Evolutionary conservation across 2,113 vertebrate genomes (phyloP).

Genomic region (Panurus biarmicus): DNA sequence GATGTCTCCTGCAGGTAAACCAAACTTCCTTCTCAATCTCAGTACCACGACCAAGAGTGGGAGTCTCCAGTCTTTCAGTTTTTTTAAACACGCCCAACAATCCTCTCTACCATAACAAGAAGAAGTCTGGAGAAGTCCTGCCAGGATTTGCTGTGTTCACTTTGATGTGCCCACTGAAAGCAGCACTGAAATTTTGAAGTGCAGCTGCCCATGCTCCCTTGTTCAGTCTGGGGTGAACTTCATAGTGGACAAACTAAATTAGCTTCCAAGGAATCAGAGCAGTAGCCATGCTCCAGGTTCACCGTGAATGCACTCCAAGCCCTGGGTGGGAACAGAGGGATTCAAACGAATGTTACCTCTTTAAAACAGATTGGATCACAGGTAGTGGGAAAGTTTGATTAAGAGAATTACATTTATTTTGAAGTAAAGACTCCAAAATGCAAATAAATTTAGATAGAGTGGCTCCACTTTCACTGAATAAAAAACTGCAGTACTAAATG

Average conservation of each 20-base stretch:
- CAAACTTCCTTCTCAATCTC: background rate
- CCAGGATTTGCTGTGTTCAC: background rate
- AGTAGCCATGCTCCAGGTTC: background rate
- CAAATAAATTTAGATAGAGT: background rate
- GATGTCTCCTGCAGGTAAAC: background rate
- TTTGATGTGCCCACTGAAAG: background rate
- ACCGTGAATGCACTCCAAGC: background rate
- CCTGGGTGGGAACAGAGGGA: background rate
- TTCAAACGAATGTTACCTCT: background rate
- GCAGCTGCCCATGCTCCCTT: background rate
- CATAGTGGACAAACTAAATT: background rate
- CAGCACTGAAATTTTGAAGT: background rate
- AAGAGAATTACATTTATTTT: background rate
- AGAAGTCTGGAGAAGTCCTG: background rate
- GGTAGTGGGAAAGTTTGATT: background rate
- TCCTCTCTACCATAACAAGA: background rate
- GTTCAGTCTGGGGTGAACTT: background rate
- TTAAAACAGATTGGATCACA: background rate
- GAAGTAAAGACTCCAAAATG: background rate
- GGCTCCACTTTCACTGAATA: background rate
- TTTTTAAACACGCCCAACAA: background rate
- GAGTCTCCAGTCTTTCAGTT: background rate
- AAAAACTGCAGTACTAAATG: background rate
- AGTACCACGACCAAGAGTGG: rapidly evolving
- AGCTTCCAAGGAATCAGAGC: background rate